These are phyloP conservation scores for Osmerus eperlanus DNA, from an alignment of 2,113 vertebrate species.

Conservation along the genomic window DNA sequence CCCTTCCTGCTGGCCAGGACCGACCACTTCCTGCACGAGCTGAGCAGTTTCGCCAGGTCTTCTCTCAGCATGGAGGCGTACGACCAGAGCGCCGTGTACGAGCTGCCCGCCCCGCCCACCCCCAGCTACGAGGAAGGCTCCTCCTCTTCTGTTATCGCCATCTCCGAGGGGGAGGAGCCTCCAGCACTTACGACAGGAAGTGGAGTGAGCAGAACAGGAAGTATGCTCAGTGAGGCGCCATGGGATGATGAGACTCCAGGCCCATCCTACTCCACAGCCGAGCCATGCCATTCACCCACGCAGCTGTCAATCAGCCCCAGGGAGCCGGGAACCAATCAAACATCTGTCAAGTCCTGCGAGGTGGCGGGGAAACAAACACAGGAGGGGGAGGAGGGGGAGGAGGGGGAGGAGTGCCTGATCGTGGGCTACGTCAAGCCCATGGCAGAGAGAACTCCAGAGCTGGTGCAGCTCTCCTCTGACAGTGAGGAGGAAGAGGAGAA, in stretches of 20 bases:
- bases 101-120: conserved; percentile 68
- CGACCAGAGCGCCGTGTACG: conserved; percentile 84
- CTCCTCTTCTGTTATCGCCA: conserved; percentile 83
- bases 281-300: conserved; percentile 59
- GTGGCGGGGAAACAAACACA: neutral
- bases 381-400: conserved; percentile 59
- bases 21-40: conserved; percentile 89
- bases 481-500: conserved; percentile 70
- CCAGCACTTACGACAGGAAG: conserved; percentile 17
- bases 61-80: conserved; percentile 84
- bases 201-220: conserved; percentile 35
- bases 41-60: conserved; percentile 84
- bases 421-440: conserved; percentile 90
- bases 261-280: conserved; percentile 82
- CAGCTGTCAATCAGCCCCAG: conserved; percentile 66
- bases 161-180: conserved; percentile 78
- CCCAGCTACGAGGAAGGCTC: conserved; percentile 69
- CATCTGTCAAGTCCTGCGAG: conserved; percentile 20
- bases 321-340: conserved; percentile 36
- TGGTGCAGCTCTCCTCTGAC: conserved; percentile 89
- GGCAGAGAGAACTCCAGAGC: conserved; percentile 88
- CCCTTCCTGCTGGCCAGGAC: conserved; percentile 84
- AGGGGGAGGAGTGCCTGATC: conserved; percentile 84
- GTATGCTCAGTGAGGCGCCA: conserved; percentile 65
- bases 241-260: conserved; percentile 94